A percentile compares a stretch with the other conserved stretches of the same genome.
Conservation (phyloP, 1,140 invertebrate genomes). For the Hestina assimilis region DNA sequence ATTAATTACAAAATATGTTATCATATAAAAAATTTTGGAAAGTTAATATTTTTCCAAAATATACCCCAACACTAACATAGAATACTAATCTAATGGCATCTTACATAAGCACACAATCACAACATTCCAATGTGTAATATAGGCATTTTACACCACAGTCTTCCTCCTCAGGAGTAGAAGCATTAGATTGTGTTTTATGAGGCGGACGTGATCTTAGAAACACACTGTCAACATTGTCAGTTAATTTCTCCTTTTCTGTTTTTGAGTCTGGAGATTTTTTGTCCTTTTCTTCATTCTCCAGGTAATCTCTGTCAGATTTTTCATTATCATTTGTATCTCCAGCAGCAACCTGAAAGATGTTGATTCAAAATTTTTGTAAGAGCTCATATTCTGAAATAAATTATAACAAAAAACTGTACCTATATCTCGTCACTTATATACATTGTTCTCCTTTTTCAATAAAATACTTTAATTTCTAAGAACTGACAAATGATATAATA, state of each 20-base stretch:
- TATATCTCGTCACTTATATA: too few species aligned
- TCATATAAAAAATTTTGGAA: background rate
- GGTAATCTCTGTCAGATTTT: constrained; percentile 34
- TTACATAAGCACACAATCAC: constrained; percentile 71
- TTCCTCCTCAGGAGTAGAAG: constrained; percentile 58
- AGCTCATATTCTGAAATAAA: too few species aligned
- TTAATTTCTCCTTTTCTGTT: constrained; percentile 33
- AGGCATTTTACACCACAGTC: constrained; percentile 68
- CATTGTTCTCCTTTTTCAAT: too few species aligned
- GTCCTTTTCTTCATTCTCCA: constrained; percentile 39
- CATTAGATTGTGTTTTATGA: constrained; percentile 42
- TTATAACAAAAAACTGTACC: too few species aligned
- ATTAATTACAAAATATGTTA: too few species aligned
- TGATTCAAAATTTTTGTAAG: background rate
- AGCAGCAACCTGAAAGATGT: constrained; percentile 44
- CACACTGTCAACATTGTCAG: constrained; percentile 63
- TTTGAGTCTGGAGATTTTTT: constrained; percentile 20
- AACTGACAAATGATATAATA: too few species aligned
- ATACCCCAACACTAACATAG: background rate
- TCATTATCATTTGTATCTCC: constrained; percentile 37
- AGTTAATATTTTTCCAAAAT: background rate
- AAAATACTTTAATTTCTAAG: too few species aligned
- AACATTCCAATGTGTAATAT: constrained; percentile 69
- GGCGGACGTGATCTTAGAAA: constrained; percentile 52
- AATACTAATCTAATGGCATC: constrained; percentile 17